Percentiles rank a stretch among this genome's conserved stretches.
phyloP scores from a whole-genome alignment of 2,797 vertebrate genomes.

The Chiroxiphia lanceolata region DNA sequence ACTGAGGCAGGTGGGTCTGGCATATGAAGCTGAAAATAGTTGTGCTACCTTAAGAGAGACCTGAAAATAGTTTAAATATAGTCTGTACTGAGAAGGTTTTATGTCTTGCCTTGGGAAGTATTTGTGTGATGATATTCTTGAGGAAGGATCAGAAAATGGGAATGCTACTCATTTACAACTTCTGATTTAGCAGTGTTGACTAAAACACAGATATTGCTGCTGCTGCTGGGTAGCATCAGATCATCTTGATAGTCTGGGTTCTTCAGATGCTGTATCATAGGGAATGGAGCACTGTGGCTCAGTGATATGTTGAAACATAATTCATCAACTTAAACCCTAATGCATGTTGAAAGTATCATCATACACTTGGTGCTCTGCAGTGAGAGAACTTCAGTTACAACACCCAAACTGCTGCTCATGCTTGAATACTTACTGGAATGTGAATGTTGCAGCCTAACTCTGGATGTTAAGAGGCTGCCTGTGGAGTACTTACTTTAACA shows the following conservation, averaged over 20 bases:
- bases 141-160: background rate
- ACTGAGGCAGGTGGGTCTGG: slow-evolving; percentile 33
- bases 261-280: background rate
- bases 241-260: background rate
- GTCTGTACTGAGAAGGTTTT: background rate
- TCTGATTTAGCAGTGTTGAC: background rate
- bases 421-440: background rate
- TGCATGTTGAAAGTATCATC: background rate
- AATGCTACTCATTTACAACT: background rate
- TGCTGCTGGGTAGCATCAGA: background rate
- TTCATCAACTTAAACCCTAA: background rate
- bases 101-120: background rate
- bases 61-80: background rate
- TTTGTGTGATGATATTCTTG: background rate
- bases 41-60: background rate
- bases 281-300: background rate
- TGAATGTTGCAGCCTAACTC: background rate
- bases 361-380: background rate
- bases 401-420: background rate
- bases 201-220: background rate
- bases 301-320: background rate
- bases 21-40: background rate
- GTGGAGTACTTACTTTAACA: background rate
- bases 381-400: background rate
- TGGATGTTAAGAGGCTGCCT: background rate